Evolutionary conservation across 2,113 vertebrate species (phyloP), one percentile per base, ranked within the genome.

Genomic region (Laterallus jamaicensis): DNA sequence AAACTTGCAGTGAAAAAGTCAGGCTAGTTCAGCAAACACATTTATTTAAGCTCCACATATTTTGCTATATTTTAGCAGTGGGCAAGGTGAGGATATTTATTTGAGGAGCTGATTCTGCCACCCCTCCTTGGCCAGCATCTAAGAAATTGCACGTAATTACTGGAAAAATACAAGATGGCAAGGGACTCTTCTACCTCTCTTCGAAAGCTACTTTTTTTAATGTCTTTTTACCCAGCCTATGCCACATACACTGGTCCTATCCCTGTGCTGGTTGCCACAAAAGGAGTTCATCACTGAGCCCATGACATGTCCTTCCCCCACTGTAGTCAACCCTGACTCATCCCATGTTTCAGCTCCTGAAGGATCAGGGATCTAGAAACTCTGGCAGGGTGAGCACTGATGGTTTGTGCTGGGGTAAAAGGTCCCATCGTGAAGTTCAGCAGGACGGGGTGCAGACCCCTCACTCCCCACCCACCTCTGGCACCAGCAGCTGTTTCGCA

Each of bases 61-160:
- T 88, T 75, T 68, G 54, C 60, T 86, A 10, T 24, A 39, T 67
- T 75, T 70, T 66, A 90, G 39, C 5, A 5, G 76, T 26, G 52
- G 31, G 26, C 49, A 86, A 84, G 56, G 47, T 63, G 90, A 88
- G 5, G 6, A 3, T 35, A 28, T 83, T 96, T 92, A 68, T 88
- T 67, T 22, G 25, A 95, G 68, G 60, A 83, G 37, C 20, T 75
- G 66, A 59, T 88, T 59, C 68, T 84, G 66, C 31, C 95, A 83
- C 83, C 60, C 16, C 62, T 52, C 50, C 39, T 88, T 94, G 76
- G 77, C 79, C 11, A 11, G 9, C 58, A 81, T 28, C 62, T 82
- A 52, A 76, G 56, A 60, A 88, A 76, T 68, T 74, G 42, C 56
- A 88, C 22, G 7, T 90, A 58, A 80, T 86, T 91, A 73, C 15